Evolutionary conservation across 2,888 invertebrate genomes (phyloP), one percentile per base, ranked within the genome.

Genomic region (Metacarcinus magister): DNA sequence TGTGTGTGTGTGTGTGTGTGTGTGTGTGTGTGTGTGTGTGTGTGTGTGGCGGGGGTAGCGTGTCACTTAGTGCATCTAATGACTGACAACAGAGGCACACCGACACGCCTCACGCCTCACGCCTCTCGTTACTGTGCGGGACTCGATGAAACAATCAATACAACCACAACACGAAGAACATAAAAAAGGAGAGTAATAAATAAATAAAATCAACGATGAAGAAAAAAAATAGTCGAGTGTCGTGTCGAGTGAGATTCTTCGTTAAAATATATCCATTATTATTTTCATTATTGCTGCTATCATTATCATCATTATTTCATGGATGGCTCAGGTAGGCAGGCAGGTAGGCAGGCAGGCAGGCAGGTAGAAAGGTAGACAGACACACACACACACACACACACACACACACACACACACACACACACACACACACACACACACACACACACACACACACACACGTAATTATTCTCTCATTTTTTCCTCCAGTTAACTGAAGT

Each of bases 381-480:
- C 2, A 75, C n/a, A n/a, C 67, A 75, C 67, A 67, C 67, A 67
- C 67, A 7, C 67, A 67, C 67, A 67, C 67, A 67, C 67, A 67
- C 67, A 67, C 67, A 67, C 67, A 67, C 75, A 75, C 75, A 75
- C 75, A 75, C 75, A 75, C 75, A 75, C 75, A 75, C 75, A 75
- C 75, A 75, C 28, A 75, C 75, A 75, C 75, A 75, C 75, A 75
- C 75, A 75, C 75, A 28, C 75, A 75, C 75, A 75, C 75, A 75
- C 75, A 75, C 75, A 75, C 75, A 75, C 75, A 75, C 75, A 75
- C 75, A 75, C 75, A 75, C 75, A 75, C 75, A 75, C 75, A 75
- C n/a, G 28, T 7, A 75, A 75, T n/a, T n/a, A 23, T n/a, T n/a
- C 75, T n/a, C 75, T n/a, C 28, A 75, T 16, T 75, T 75, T n/a